These are phyloP conservation scores for Apostichopus parvimensis DNA, from an alignment of 35 echinoderm and acorn worm genomes.

Conservation along the genomic window DNA sequence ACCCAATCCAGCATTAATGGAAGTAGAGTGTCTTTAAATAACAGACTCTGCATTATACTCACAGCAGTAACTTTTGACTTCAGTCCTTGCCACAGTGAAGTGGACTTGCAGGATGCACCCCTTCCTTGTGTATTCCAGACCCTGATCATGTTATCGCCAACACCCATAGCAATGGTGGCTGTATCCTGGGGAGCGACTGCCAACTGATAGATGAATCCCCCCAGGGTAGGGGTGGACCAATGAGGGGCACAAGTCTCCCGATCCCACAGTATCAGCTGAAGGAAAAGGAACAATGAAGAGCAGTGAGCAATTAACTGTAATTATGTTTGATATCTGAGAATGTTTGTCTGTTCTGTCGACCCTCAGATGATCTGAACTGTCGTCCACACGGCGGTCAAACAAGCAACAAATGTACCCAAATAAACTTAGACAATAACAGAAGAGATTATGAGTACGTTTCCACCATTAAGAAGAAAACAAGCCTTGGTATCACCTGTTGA, in stretches of 20 bases:
- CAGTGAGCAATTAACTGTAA: too few species aligned
- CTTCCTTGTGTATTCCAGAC: conserved; percentile 82
- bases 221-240: conserved; percentile 80
- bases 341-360: too few species aligned
- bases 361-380: too few species aligned
- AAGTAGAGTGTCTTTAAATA: neutral
- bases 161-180: conserved; percentile 78
- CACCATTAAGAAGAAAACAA: too few species aligned
- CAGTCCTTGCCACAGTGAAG: conserved; percentile 86
- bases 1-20: neutral
- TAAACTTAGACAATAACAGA: too few species aligned
- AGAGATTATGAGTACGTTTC: too few species aligned
- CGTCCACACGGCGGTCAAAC: too few species aligned
- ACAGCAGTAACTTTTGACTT: conserved; percentile 95
- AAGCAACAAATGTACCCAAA: too few species aligned
- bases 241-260: conserved; percentile 10
- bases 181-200: conserved; percentile 70
- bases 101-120: conserved; percentile 56
- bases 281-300: neutral
- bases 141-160: conserved; percentile 96
- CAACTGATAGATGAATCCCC: conserved; percentile 89
- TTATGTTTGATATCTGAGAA: too few species aligned
- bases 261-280: conserved; percentile 90
- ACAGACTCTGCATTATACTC: conserved; percentile 16
- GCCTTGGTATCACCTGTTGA: too few species aligned